Base-by-base conservation (phyloP, 2,888 invertebrate genomes). In the Gastrophysa polygoni region DNA sequence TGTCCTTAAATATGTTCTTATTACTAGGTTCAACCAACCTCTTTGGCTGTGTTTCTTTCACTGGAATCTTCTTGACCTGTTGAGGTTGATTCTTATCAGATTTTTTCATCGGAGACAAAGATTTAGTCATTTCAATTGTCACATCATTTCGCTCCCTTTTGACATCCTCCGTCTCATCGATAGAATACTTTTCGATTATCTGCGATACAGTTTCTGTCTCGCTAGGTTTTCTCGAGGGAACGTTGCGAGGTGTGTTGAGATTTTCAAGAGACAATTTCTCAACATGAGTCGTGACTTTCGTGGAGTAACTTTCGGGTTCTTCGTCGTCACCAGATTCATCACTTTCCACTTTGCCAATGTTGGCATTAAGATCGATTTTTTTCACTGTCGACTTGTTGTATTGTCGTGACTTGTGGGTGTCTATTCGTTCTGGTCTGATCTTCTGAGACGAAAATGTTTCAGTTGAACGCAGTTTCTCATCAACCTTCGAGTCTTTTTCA, bases 51-150 rank as follows among this genome's bases (percentile, higher is more conserved):
- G 51, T 34, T 18, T 66, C 56, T 48, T 63, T 61, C n/a, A 17
- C 52, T 18, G 67, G 66, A n/a, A 48, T 68, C 57, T 66, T 65
- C 61, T 64, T 56, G 48, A 52, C 49, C 17, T 11, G 48, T 57
- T 61, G 59, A 21, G 66, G 57, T 56, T 63, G 64, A 8, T 67
- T 66, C 51, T 64, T 71, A 62, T 68, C 69, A n/a, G 68, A 67
- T 57, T 65, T 74, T 66, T 72, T 71, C 34, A 68, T 60, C 55
- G 75, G 78, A 8, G 73, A 68, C 28, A 72, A 71, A 60, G 70
- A 69, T 57, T 73, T 71, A 10, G 59, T 47, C 10, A 4, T 61
- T 52, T 46, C 59, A 14, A 59, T 61, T 11, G 17, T 17, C 18
- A n/a, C n/a, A n/a, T n/a, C n/a, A n/a, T n/a, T n/a, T n/a, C n/a